Evolutionary conservation across 2,888 invertebrate genomes (phyloP), one percentile per base, ranked within the genome.

Genomic region (Sipunculus nudus): DNA sequence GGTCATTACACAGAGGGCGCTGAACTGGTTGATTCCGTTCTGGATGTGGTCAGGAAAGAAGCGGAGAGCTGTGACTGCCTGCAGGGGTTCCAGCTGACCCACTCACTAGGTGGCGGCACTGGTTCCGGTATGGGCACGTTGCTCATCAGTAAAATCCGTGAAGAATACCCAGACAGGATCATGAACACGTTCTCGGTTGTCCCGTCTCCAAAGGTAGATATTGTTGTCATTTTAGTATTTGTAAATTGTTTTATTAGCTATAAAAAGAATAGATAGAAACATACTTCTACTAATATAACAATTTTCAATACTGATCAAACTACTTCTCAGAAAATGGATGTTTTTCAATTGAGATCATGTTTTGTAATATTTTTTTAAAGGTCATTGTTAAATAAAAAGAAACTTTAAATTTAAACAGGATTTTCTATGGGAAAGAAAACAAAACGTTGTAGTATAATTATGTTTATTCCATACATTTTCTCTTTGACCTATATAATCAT

Each of bases 141-240:
- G 3, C 89, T 96, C 71, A 96, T 96, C 81, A 94, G 94, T 71
- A 96, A 96, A 86, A 96, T 96, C 85, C 90, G 96, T 76, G 96
- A 96, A 86, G 96, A 96, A 87, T 96, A 96, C 84, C 96, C 96
- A 75, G 80, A 80, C 70, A 70, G 80, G 54, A 96, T 96, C 78
- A 96, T 96, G 96, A 94, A 93, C 88, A 96, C 96, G 82, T 96
- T 94, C 87, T 94, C 94, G 65, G 95, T 96, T 64, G 89, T 96
- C 88, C 84, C 94, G 28, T 93, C 92, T 8, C 92, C 92, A 16
- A 92, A 92, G 87, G 84, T 84, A 52, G 48, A 23, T 43, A 47
- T 57, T 48, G 23, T 38, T 6, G 10, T 13, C 6, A 50, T 43
- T 13, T 21, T 43, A 10, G 19, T 43, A 21, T 28, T 29, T 48